Conservation (phyloP, 2,113 vertebrate genomes). For the Etia nguti region DNA sequence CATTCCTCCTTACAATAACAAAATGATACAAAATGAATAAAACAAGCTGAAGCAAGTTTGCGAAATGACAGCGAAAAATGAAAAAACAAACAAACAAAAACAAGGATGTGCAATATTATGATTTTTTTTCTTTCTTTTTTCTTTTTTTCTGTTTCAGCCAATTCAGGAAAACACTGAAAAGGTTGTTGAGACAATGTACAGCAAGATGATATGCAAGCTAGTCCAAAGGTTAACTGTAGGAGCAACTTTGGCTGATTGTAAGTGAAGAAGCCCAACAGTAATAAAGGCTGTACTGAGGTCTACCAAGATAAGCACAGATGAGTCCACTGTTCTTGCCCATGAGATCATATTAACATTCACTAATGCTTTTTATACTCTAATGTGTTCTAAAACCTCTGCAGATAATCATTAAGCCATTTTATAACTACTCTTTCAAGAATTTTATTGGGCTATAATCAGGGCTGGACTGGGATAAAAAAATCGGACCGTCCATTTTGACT, state of each 20-base stretch:
- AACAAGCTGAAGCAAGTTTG: background rate
- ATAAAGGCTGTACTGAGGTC: background rate
- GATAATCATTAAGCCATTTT: background rate
- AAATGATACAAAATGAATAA: background rate
- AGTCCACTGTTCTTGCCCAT: background rate
- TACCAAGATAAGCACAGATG: background rate
- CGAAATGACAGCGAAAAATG: rapidly evolving
- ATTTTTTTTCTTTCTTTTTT: background rate
- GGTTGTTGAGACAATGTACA: background rate
- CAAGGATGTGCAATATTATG: background rate
- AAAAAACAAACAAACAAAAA: background rate
- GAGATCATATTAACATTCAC: background rate
- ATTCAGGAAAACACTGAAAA: background rate
- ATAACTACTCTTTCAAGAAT: background rate
- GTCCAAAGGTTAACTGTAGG: background rate
- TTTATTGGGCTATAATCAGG: background rate
- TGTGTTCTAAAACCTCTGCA: background rate
- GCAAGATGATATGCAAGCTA: background rate
- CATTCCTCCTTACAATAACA: background rate
- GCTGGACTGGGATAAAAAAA: too few relatives aligned
- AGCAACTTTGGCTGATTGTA: background rate
- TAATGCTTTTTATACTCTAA: background rate
- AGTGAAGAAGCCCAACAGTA: background rate
- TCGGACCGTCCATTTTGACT: too few relatives aligned
- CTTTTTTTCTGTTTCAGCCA: background rate